These are phyloP conservation scores for Cheilosia vernalis DNA, from an alignment of 2,888 invertebrate species.

Conservation along the genomic window DNA sequence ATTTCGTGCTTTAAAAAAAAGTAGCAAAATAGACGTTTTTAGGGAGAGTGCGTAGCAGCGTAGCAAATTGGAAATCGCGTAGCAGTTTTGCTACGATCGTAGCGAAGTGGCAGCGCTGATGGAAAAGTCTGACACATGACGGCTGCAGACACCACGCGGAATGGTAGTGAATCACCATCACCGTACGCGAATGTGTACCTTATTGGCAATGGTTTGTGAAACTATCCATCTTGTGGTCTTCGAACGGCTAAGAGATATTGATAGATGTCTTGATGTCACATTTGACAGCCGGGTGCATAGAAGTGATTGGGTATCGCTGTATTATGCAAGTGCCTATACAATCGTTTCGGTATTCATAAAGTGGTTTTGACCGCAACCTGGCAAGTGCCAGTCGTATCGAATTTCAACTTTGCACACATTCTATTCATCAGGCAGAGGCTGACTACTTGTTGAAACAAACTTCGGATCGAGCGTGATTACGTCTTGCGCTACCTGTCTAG, in stretches of 20 bases:
- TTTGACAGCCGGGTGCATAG: background rate
- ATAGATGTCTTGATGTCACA: constrained; percentile 7
- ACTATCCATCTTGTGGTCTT: background rate
- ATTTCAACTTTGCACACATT: background rate
- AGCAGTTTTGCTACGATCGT: too few species aligned
- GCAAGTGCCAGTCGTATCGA: background rate
- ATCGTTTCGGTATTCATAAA: background rate
- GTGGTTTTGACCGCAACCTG: background rate
- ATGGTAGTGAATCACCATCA: background rate
- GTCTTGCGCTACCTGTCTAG: background rate
- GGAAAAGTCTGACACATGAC: background rate
- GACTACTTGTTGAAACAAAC: background rate
- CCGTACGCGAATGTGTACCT: background rate
- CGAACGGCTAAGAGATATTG: background rate
- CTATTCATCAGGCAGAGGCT: background rate
- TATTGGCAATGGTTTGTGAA: background rate
- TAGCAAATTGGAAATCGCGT: too few species aligned
- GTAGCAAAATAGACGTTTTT: too few species aligned
- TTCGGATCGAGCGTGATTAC: background rate
- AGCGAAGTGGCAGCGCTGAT: too few species aligned
- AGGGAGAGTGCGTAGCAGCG: too few species aligned
- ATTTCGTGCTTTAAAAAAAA: too few species aligned
- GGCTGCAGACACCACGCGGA: constrained; percentile 3
- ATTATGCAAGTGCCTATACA: background rate
- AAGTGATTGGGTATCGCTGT: background rate